Conservation (phyloP, 2,888 invertebrate genomes). For the Syritta pipiens region DNA sequence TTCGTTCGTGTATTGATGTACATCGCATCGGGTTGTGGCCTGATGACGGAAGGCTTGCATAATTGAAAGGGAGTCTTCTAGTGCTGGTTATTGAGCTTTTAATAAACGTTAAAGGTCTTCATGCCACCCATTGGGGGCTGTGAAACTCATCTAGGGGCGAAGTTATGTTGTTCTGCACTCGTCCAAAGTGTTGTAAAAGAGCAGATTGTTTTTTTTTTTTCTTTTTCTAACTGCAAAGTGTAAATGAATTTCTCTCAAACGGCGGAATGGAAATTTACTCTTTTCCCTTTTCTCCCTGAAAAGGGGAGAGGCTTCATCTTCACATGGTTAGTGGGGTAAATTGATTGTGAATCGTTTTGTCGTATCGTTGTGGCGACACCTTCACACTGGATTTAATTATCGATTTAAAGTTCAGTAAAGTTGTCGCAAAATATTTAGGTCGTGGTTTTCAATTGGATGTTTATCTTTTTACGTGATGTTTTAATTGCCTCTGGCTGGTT, state of each 20-base stretch:
- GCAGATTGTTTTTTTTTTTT: slow-evolving; percentile 19
- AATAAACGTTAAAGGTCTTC: slow-evolving; percentile 52
- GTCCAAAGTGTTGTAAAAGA: slow-evolving; percentile 10
- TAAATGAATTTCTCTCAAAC: slow-evolving; percentile 14
- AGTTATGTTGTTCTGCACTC: background rate
- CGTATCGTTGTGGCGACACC: too few species aligned
- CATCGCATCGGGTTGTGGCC: background rate
- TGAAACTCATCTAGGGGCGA: background rate
- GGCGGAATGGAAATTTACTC: slow-evolving; percentile 3
- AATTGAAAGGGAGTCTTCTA: slow-evolving; percentile 59
- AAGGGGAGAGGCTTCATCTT: slow-evolving; percentile 4
- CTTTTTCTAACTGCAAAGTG: slow-evolving; percentile 2
- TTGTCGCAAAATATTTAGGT: too few species aligned
- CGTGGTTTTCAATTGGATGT: too few species aligned
- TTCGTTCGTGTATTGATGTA: slow-evolving; percentile 39
- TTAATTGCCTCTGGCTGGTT: too few species aligned
- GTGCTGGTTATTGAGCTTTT: slow-evolving; percentile 60
- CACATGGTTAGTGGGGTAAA: background rate
- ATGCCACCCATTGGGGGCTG: background rate
- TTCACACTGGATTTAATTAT: too few species aligned
- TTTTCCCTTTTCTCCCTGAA: background rate
- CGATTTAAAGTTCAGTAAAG: too few species aligned
- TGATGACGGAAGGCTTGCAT: slow-evolving; percentile 51
- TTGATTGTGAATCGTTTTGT: background rate
- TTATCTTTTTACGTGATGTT: too few species aligned